These are phyloP conservation scores for Platalea minor DNA, from an alignment of 2,797 vertebrate genomes.

Conservation along the genomic window DNA sequence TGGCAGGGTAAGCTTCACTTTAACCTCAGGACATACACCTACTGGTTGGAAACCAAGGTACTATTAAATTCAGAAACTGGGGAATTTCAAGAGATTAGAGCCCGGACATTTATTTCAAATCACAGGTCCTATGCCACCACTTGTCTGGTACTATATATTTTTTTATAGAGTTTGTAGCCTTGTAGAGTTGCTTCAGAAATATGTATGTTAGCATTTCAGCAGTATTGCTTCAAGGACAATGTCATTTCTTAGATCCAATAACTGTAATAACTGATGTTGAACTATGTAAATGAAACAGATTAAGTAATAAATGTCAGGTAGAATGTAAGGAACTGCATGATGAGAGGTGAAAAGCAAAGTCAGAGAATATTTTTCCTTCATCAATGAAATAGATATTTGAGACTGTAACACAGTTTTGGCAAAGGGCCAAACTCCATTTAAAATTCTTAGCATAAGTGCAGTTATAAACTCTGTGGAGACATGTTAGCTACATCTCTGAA, in stretches of 20 bases:
- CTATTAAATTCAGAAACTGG: background rate
- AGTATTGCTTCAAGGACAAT: background rate
- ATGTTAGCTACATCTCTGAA: background rate
- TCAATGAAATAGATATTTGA: background rate
- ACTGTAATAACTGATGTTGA: background rate
- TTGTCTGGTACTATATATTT: background rate
- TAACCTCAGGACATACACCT: background rate
- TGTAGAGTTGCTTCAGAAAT: background rate
- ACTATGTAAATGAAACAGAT: background rate
- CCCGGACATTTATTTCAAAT: background rate
- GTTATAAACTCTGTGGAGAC: background rate
- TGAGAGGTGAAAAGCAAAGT: background rate
- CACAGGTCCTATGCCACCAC: background rate
- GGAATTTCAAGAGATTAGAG: background rate
- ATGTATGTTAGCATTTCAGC: background rate
- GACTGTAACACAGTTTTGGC: background rate
- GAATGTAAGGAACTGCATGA: background rate
- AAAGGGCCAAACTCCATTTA: background rate
- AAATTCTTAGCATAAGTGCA: background rate
- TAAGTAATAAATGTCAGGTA: background rate
- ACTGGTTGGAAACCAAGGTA: background rate
- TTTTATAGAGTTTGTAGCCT: background rate
- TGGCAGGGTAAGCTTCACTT: background rate
- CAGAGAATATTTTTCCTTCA: background rate
- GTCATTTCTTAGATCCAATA: background rate